Evolutionary conservation across 2,797 vertebrate genomes (phyloP).

Genomic region (Hafferia zeledoni): DNA sequence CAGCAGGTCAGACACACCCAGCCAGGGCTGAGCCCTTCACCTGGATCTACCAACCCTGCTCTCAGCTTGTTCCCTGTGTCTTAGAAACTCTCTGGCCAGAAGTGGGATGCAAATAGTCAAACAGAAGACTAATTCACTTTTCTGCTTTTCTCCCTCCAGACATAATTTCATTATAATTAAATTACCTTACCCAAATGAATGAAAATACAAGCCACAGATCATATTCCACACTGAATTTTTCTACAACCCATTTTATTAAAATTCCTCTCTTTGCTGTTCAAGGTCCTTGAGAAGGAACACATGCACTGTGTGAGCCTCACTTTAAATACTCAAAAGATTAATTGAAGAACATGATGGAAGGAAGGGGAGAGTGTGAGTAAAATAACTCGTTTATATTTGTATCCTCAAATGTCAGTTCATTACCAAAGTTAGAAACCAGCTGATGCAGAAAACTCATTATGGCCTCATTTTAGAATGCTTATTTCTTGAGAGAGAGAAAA

Average conservation of each 20-base stretch:
- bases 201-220: neutral
- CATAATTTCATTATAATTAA: neutral
- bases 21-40: neutral
- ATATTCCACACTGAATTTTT: neutral
- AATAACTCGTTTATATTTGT: conserved; percentile 50
- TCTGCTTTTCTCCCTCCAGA: neutral
- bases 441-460: conserved; percentile 48
- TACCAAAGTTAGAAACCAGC: conserved; percentile 58
- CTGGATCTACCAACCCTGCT: neutral
- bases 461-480: conserved; percentile 47
- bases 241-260: neutral
- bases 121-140: neutral
- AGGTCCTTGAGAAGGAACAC: neutral
- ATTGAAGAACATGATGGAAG: conserved; percentile 37
- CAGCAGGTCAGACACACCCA: neutral
- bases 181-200: neutral
- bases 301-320: neutral
- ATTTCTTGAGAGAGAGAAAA: conserved; percentile 5
- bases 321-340: neutral
- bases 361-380: conserved; percentile 16
- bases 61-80: neutral
- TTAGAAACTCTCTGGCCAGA: neutral
- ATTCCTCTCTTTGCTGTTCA: neutral
- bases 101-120: neutral
- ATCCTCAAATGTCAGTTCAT: conserved; percentile 61